Conservation (phyloP, 2,797 vertebrate genomes). For the Enteromius paludinosus region DNA sequence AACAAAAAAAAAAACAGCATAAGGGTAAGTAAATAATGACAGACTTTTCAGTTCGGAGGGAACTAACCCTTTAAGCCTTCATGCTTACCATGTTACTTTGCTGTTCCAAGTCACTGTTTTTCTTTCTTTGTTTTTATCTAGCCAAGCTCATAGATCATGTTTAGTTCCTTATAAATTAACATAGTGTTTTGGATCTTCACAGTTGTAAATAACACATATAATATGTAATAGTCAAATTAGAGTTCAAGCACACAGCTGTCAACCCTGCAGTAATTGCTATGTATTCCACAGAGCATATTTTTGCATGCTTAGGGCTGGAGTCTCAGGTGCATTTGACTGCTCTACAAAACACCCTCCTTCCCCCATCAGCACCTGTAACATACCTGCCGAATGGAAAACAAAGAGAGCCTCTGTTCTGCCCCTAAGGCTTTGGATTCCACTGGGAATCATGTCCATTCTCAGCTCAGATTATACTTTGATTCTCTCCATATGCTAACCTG, state of each 20-base stretch:
- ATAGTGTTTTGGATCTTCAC: neutral
- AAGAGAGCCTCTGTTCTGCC: conserved; percentile 57
- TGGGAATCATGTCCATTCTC: conserved; percentile 60
- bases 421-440: conserved; percentile 48
- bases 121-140: neutral
- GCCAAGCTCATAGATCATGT: neutral
- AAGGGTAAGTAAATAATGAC: neutral
- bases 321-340: conserved; percentile 45
- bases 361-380: conserved; percentile 65
- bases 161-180: neutral
- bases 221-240: conserved; percentile 31
- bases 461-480: conserved; percentile 68
- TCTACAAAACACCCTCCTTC: conserved; percentile 53
- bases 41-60: neutral
- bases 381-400: conserved; percentile 67
- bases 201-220: neutral
- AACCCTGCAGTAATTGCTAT: conserved; percentile 21
- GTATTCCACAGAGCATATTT: conserved; percentile 20
- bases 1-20: neutral
- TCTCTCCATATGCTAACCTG: conserved; percentile 66
- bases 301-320: conserved; percentile 38
- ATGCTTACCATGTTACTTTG: neutral
- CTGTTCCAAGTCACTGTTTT: neutral
- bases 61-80: neutral
- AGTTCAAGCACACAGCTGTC: neutral